A percentile compares a stretch with the other conserved stretches of the same genome.
Conservation (phyloP, 2,797 vertebrate genomes). For the Channallabes apus region DNA sequence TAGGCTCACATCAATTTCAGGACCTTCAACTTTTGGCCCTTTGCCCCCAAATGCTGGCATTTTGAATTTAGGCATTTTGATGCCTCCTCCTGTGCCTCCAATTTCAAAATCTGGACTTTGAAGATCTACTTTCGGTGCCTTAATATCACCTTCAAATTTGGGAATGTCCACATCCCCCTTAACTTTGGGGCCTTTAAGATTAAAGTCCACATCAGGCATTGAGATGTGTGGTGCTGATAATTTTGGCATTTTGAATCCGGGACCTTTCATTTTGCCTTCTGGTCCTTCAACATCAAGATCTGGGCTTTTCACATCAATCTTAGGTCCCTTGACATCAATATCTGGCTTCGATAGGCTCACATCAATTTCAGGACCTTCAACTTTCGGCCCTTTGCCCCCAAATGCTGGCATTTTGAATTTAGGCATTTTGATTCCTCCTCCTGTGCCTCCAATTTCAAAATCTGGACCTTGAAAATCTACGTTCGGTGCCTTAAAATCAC, state of each 20-base stretch:
- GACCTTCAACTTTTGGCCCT: background rate
- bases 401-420: constrained; percentile 3
- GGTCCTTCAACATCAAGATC: background rate
- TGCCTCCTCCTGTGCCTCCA: constrained; percentile 29
- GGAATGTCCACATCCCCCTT: too few species aligned
- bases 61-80: too few species aligned
- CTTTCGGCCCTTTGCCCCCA: background rate
- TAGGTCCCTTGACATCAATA: background rate
- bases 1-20: constrained; percentile 26
- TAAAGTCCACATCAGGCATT: constrained; percentile 73
- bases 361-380: constrained; percentile 16
- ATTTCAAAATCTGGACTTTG: constrained; percentile 46
- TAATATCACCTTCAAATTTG: too few species aligned
- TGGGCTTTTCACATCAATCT: background rate
- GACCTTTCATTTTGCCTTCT: constrained; percentile 22
- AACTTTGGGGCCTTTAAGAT: too few species aligned
- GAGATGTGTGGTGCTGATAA: constrained; percentile 38
- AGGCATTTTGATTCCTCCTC: background rate
- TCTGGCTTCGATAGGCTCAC: background rate
- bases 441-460: background rate
- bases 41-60: too few species aligned
- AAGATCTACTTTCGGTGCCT: constrained; percentile 51
- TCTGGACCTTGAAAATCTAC: constrained; percentile 8
- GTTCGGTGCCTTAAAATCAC: constrained; percentile 7
- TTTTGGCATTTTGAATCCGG: constrained; percentile 43